Evolutionary conservation across 2,113 vertebrate species (phyloP), one percentile per base, ranked within the genome.

Genomic region (Dromaius novaehollandiae): DNA sequence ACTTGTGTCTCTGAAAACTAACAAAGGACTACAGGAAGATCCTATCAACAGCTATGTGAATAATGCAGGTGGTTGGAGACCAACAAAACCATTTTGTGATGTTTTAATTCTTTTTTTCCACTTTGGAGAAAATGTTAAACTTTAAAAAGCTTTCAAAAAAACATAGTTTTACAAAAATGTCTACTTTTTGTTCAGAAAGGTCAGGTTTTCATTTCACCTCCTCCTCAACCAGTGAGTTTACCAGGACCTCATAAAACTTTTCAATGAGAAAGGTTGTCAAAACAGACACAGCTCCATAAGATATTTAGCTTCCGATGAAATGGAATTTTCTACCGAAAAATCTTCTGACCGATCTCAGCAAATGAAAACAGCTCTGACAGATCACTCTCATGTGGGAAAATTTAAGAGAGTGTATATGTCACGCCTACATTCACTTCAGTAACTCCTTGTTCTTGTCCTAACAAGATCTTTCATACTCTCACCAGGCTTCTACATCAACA

Each of bases 371-470:
- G 32, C 30, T 17, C 53, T 91, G 75, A 95, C 14, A 40, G 61
- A 46, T 82, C 77, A 69, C 25, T 32, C 46, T 71, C 53, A 44
- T 0, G 4, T 34, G 44, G 66, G 53, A 38, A 91, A 50, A 91
- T 95, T 92, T 91, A 93, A 73, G 78, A 58, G 8, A 61, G 8
- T 9, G 53, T 32, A 5, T 21, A 65, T 89, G 66, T 42, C 74
- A 34, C 40, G 16, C 10, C 61, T 32, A 44, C n/a, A 18, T 66
- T 91, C 90, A 82, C 82, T 71, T 92, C 14, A 73, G 80, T 53
- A 92, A 89, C 66, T 89, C 64, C 89, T 91, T 53, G 44, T 87
- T 87, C 86, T 82, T 83, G 78, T 81, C 89, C 53, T 8, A 95
- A 89, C 75, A 73, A 65, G 64, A 53, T 83, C 36, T 70, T 82